These are phyloP conservation scores for Fratercula arctica DNA, from an alignment of 2,797 vertebrate species.

Conservation along the genomic window DNA sequence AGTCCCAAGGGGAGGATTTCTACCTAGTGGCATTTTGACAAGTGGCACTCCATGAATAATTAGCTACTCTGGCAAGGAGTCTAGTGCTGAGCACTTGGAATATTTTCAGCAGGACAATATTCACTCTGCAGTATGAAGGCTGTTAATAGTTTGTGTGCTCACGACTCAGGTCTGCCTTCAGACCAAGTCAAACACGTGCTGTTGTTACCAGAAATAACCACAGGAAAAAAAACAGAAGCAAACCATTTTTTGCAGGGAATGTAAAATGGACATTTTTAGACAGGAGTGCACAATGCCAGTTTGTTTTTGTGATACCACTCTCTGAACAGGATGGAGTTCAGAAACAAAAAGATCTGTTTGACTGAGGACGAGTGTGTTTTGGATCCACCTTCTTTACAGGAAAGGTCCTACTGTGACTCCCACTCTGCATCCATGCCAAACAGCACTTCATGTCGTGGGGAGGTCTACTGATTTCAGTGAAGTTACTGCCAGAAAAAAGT, in stretches of 20 bases:
- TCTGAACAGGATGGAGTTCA: background rate
- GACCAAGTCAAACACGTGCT: background rate
- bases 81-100: background rate
- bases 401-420: background rate
- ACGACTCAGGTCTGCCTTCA: background rate
- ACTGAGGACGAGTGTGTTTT: background rate
- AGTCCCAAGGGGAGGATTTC: background rate
- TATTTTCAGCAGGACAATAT: background rate
- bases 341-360: background rate
- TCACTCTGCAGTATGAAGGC: background rate
- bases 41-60: constrained; percentile 20
- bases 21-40: constrained; percentile 22
- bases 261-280: background rate
- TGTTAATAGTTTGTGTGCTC: background rate
- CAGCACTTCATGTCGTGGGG: background rate
- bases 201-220: background rate
- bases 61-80: background rate
- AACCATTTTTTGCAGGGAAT: background rate
- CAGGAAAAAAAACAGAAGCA: background rate
- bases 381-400: background rate
- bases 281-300: background rate
- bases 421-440: background rate
- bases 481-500: background rate
- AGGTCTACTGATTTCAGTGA: background rate
- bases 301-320: background rate